Evolutionary conservation across 2,797 vertebrate species (phyloP).

Genomic region (Prunella strophiata): DNA sequence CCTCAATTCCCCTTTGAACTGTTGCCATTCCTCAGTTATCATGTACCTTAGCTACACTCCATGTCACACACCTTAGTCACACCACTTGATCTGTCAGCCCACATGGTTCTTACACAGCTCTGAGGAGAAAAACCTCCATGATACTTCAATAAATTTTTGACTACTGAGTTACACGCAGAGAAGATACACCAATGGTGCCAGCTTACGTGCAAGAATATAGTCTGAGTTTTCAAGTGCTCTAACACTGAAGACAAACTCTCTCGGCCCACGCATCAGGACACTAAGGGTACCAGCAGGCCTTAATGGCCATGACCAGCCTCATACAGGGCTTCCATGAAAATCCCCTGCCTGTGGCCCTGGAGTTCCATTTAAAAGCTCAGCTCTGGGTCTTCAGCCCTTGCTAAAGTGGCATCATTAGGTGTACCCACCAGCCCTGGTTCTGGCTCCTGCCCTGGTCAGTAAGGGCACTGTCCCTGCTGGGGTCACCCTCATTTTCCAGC

Average conservation of each 20-base stretch:
- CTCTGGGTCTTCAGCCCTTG: not conserved
- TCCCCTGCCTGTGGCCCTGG: rapidly evolving
- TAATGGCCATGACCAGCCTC: not conserved
- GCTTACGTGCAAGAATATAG: not conserved
- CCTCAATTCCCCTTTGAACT: not conserved
- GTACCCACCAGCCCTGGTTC: not conserved
- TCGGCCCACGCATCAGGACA: not conserved
- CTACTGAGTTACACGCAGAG: not conserved
- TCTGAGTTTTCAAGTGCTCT: not conserved
- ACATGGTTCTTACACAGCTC: not conserved
- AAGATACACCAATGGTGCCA: not conserved
- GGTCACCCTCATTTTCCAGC: not conserved
- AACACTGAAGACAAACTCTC: not conserved
- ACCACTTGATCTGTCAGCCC: not conserved
- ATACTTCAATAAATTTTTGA: not conserved
- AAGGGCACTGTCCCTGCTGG: not conserved
- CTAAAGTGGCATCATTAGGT: rapidly evolving
- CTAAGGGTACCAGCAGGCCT: not conserved
- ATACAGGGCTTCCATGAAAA: not conserved
- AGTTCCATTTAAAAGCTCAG: not conserved
- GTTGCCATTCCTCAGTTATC: not conserved
- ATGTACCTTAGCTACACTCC: not conserved
- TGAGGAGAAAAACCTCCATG: not conserved
- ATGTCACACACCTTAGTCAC: not conserved
- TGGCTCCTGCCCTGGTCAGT: not conserved